Percentiles rank a stretch among this genome's conserved stretches.
Conservation (phyloP, 2,888 invertebrate genomes). For the Folsomia manolachei region DNA sequence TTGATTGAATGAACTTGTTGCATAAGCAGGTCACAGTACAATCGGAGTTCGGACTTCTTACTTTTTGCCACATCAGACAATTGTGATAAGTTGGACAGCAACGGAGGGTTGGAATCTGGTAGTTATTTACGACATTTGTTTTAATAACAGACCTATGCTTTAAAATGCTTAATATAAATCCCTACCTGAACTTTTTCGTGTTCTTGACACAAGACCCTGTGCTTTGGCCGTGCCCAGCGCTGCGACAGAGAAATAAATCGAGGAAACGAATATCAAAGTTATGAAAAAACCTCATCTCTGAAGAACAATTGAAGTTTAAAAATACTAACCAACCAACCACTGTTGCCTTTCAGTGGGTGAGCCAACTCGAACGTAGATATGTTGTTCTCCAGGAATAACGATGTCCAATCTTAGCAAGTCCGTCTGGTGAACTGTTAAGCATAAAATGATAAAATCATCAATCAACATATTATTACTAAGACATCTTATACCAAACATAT, state of each 20-base stretch:
- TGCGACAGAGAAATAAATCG: too few species aligned
- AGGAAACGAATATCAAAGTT: too few species aligned
- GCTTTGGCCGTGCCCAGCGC: conserved; percentile 77
- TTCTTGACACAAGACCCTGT: conserved; percentile 57
- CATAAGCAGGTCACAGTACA: conserved; percentile 79
- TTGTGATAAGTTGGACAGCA: not conserved
- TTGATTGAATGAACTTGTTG: conserved; percentile 77
- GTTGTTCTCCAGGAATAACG: conserved; percentile 77
- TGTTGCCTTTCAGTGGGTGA: conserved; percentile 74
- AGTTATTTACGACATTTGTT: too few species aligned
- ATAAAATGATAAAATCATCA: not conserved
- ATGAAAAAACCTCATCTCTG: too few species aligned
- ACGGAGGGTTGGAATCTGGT: too few species aligned
- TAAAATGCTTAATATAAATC: too few species aligned
- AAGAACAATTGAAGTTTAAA: too few species aligned
- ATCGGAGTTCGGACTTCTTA: conserved; percentile 72
- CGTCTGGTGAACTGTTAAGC: conserved; percentile 64
- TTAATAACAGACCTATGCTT: not conserved
- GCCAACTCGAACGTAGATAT: conserved; percentile 73
- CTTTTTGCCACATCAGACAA: conserved; percentile 60
- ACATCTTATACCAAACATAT: not conserved
- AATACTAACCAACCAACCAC: conserved; percentile 78
- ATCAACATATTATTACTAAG: not conserved
- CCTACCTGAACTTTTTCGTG: conserved; percentile 52
- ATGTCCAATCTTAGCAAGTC: conserved; percentile 72